Evolutionary conservation across 2,797 vertebrate genomes (phyloP), one percentile per base, ranked within the genome.

Genomic region (Sebastes iracundus): DNA sequence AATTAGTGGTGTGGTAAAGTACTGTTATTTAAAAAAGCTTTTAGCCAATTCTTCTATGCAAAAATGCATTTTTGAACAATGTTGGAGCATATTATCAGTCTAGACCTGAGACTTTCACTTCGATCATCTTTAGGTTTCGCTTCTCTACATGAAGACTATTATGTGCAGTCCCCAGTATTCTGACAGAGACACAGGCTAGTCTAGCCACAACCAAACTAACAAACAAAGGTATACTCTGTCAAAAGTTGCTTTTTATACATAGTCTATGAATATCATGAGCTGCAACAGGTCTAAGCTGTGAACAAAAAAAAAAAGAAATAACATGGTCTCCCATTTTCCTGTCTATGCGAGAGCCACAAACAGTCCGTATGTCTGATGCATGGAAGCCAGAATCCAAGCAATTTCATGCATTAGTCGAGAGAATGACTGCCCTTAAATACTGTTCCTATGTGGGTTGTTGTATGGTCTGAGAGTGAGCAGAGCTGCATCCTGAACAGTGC

Each of bases 211-310:
- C 72, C 55, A 20, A 61, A 85, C 79, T 70, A 79, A 83, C 73
- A 72, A 78, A 82, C 80, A 88, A 88, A 85, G 73, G 65, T 81
- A 84, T 80, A 86, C 67, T 68, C 82, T 75, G 75, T 90, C 74
- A 75, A 87, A 87, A 68, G 61, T 82, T 75, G 46, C 76, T 86
- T 88, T 88, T 87, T 82, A 84, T 78, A 86, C 75, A 72, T 91
- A 87, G 72, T 92, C 60, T 89, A 82, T 84, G 64, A 80, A 83
- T 91, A 84, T 84, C 66, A 83, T 85, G 81, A 91, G 89, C 87
- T 93, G 79, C 75, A 88, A 89, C 88, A 92, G 93, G 91, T 93
- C 87, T 88, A 94, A 95, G 91, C 93, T 94, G 93, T 95, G 94
- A 94, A 95, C 60, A 83, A 81, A 73, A 81, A 74, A 83, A 87